Base-by-base conservation (phyloP, 2,797 vertebrate genomes). In the Sebastes iracundus region DNA sequence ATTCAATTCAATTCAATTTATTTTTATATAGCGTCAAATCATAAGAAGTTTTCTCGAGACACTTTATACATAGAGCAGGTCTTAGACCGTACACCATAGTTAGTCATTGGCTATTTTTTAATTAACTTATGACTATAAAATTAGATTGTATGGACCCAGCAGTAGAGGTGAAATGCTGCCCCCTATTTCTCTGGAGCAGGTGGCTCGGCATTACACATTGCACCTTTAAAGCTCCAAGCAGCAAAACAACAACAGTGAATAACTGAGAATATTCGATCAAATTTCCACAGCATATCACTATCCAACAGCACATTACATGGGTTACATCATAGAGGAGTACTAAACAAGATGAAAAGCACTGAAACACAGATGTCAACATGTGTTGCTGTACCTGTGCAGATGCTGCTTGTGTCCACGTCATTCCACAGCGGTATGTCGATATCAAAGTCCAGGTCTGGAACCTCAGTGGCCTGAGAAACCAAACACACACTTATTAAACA, bases 391-490 rank as follows among this genome's bases (percentile, higher is more conserved):
- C 97, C 98, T 96, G 95, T 89, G 86, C 87, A 96, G 72, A 87
- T 90, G 71, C 96, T 96, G 87, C 87, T 89, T 55, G 87, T 80
- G 74, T 95, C 92, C 61, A 93, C 87, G 76, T 92, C 91, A 77
- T 95, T 95, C 97, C 98, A 99, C 2, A 91, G 88, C 83, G 95
- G 94, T 86, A 98, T 95, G 90, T 97, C 95, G 55, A 98, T 93
- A 88, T 97, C 97, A 89, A 99, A 98, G 85, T 97, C 95, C 81
- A 99, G 93, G 82, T 94, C 95, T 84, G 84, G 94, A 86, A 92
- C 95, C 65, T 92, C 95, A 56, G 74, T 93, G 58, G 91, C 93
- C 98, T 99, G 88, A 87, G 78, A 92, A 58, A 86, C 25, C 46
- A 79, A 80, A 84, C n/a, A 75, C 11, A 46, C 2, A 52, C 1